phyloP scores from a whole-genome alignment of 2,797 vertebrate genomes.

The Sebastolobus altivelis region DNA sequence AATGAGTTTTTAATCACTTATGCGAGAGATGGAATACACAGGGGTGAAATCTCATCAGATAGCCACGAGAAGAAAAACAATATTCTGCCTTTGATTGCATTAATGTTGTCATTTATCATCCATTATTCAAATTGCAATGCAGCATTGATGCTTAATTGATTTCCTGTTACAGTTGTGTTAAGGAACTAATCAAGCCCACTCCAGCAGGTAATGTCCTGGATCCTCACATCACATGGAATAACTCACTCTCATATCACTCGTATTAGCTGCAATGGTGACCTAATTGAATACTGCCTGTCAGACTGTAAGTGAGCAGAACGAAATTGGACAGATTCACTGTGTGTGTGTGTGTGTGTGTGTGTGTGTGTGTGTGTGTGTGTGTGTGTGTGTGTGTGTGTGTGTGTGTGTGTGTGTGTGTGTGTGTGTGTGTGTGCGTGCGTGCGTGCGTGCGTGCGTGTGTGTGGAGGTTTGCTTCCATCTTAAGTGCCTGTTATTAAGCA shows the following conservation, averaged over 20 bases:
- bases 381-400: background rate
- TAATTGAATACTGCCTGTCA: slow-evolving; percentile 71
- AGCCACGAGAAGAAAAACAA: slow-evolving; percentile 43
- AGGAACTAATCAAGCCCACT: slow-evolving; percentile 63
- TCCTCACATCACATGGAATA: slow-evolving; percentile 77
- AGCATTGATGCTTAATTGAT: slow-evolving; percentile 69
- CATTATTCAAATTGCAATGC: slow-evolving; percentile 73
- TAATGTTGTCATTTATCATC: slow-evolving; percentile 73
- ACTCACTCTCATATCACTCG: slow-evolving; percentile 81
- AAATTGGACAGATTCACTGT: slow-evolving; percentile 45
- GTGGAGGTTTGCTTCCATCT: slow-evolving; percentile 28
- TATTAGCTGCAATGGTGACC: slow-evolving; percentile 77
- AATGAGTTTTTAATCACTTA: slow-evolving; percentile 62
- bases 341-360: background rate
- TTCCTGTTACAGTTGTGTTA: slow-evolving; percentile 64
- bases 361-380: background rate
- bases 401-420: background rate
- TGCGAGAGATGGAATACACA: slow-evolving; percentile 47
- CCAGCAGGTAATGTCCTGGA: slow-evolving; percentile 69
- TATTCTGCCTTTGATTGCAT: slow-evolving; percentile 67
- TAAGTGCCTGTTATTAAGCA: slow-evolving; percentile 58
- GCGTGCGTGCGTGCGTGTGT: background rate
- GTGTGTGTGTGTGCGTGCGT: background rate
- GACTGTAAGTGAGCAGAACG: slow-evolving; percentile 68
- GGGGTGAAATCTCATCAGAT: slow-evolving; percentile 40